A percentile compares a stretch with the other conserved stretches of the same genome.
These are phyloP conservation scores for Neodiprion fabricii DNA, from an alignment of 1,140 invertebrate species.

Conservation along the genomic window DNA sequence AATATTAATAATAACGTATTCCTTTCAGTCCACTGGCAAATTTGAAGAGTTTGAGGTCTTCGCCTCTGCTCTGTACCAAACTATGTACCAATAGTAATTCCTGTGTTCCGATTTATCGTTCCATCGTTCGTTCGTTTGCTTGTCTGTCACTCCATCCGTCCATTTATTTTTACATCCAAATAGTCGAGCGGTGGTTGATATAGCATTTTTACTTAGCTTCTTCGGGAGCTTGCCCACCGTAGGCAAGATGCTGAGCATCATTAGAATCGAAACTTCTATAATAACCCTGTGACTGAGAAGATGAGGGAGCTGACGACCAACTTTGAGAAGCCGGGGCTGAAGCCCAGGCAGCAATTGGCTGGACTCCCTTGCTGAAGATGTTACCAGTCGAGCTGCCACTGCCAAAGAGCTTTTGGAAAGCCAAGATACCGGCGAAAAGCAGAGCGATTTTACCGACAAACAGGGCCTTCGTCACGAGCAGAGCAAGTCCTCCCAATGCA, in stretches of 20 bases:
- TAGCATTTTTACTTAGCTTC: conserved; percentile 31
- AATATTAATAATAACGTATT: not conserved
- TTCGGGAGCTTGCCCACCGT: conserved; percentile 61
- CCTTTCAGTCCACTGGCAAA: not conserved
- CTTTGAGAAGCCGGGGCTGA: conserved; percentile 45
- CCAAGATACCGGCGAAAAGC: conserved; percentile 70
- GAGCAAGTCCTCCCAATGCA: conserved; percentile 71
- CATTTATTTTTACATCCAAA: not conserved
- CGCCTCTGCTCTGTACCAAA: no score
- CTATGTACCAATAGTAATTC: not conserved
- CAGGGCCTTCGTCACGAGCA: conserved; percentile 76
- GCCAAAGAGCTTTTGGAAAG: conserved; percentile 71
- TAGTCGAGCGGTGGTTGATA: conserved; percentile 20
- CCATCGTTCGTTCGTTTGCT: not conserved
- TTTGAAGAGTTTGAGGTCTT: no score
- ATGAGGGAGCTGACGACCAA: conserved; percentile 53
- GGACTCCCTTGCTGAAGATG: conserved; percentile 44
- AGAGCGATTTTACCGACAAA: conserved; percentile 79
- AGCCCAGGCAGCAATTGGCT: conserved; percentile 40
- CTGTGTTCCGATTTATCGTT: not conserved
- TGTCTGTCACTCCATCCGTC: not conserved
- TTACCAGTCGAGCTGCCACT: conserved; percentile 53
- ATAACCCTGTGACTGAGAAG: conserved; percentile 63
- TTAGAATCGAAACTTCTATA: conserved; percentile 61
- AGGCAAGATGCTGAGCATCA: conserved; percentile 68